Percentiles rank a stretch among this genome's conserved stretches.
These are phyloP conservation scores for Poecilia gillii DNA, from an alignment of 2,797 vertebrate genomes.

Conservation along the genomic window DNA sequence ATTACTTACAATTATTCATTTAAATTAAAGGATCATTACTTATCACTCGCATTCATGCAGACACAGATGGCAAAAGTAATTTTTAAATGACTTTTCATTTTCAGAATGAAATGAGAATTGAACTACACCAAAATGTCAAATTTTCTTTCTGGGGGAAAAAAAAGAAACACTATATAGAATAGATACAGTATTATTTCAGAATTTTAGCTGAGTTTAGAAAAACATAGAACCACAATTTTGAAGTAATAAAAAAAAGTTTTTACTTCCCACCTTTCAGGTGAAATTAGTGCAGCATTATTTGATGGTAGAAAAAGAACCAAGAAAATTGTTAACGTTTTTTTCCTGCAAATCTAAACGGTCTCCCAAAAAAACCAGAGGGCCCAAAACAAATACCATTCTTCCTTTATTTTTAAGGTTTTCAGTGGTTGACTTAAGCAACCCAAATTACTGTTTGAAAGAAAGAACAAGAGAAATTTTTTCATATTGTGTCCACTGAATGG, in stretches of 20 bases:
- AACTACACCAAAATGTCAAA: neutral
- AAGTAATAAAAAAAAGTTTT: neutral
- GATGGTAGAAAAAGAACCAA: neutral
- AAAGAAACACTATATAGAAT: neutral
- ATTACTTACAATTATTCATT: neutral
- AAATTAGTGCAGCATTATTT: neutral
- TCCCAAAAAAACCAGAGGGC: neutral
- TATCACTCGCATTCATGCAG: neutral
- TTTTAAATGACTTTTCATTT: neutral
- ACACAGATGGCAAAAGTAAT: neutral
- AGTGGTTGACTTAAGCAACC: neutral
- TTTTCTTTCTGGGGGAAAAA: neutral
- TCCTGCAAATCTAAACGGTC: neutral
- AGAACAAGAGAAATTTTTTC: neutral
- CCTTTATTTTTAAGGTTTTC: neutral
- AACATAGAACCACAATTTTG: neutral
- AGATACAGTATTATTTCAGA: neutral
- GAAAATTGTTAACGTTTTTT: neutral
- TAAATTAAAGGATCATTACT: neutral
- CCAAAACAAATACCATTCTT: neutral
- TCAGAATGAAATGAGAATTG: neutral
- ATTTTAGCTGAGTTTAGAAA: neutral
- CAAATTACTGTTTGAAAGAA: neutral
- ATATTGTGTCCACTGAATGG: neutral
- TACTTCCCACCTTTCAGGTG: neutral